These are phyloP conservation scores for Willisornis vidua DNA, from an alignment of 2,113 vertebrate genomes.

Conservation along the genomic window DNA sequence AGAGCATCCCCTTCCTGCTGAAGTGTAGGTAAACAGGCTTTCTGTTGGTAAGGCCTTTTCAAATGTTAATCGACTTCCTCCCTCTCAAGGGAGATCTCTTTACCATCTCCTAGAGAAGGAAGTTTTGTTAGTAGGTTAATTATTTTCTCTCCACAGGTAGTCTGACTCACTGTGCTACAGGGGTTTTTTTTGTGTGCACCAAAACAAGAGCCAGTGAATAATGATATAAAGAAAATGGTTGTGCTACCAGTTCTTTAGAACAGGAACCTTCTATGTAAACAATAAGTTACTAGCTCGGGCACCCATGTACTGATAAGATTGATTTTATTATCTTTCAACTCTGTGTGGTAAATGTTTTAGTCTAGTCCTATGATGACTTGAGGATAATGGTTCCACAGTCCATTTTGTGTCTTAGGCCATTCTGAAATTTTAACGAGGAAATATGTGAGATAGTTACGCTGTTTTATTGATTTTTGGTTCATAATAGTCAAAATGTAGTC, in stretches of 20 bases:
- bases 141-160: constrained; percentile 50
- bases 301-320: not conserved
- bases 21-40: constrained; percentile 45
- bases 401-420: not conserved
- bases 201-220: not conserved
- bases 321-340: not conserved
- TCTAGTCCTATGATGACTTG: not conserved
- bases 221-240: not conserved
- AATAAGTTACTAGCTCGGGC: constrained; percentile 7
- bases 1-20: constrained; percentile 39
- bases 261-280: not conserved
- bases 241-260: constrained; percentile 1
- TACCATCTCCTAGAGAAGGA: constrained; percentile 31
- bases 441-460: not conserved
- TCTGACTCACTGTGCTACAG: constrained; percentile 5
- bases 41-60: constrained; percentile 42
- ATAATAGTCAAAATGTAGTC: not conserved
- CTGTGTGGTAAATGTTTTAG: not conserved
- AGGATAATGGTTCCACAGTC: not conserved
- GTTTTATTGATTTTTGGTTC: not conserved
- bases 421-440: not conserved
- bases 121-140: constrained; percentile 44
- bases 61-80: constrained; percentile 67
- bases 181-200: not conserved
- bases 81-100: constrained; percentile 37